A percentile compares a stretch with the other conserved stretches of the same genome.
phyloP scores from a whole-genome alignment of 2,888 invertebrate genomes.

The Mesopsocus fuscifrons region DNA sequence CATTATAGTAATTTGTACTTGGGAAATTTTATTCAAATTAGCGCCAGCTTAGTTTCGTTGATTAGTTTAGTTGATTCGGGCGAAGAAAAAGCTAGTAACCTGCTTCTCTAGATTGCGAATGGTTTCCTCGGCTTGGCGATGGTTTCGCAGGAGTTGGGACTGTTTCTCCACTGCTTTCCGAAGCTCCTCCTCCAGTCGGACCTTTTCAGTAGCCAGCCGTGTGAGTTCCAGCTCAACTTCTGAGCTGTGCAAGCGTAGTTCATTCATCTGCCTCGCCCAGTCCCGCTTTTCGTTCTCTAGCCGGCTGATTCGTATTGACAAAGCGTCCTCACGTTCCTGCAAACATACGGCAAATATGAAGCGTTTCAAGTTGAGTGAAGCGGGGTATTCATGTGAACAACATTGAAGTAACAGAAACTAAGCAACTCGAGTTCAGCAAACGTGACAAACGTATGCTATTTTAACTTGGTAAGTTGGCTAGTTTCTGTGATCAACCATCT shows the following conservation, averaged over 20 bases:
- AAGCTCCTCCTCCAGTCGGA: slow-evolving; percentile 42
- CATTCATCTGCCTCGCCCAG: slow-evolving; percentile 31
- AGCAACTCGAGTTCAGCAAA: too few species aligned
- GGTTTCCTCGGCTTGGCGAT: slow-evolving; percentile 24
- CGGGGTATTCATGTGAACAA: too few species aligned
- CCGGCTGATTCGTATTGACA: slow-evolving; percentile 17
- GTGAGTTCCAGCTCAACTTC: slow-evolving; percentile 54
- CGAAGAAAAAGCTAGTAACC: slow-evolving; percentile 16
- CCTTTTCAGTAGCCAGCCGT: slow-evolving; percentile 47
- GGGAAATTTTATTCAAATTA: too few species aligned
- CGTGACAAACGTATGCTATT: too few species aligned
- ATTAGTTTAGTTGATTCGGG: too few species aligned
- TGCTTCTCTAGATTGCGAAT: slow-evolving; percentile 11
- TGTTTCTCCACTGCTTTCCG: slow-evolving; percentile 28
- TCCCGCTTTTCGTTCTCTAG: slow-evolving; percentile 21
- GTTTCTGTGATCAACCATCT: too few species aligned
- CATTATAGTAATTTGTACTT: too few species aligned
- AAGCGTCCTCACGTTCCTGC: background rate
- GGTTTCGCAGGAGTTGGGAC: slow-evolving; percentile 27
- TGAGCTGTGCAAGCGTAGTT: slow-evolving; percentile 51
- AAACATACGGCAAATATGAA: too few species aligned
- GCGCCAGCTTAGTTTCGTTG: too few species aligned
- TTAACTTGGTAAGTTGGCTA: too few species aligned
- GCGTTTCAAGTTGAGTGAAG: too few species aligned
- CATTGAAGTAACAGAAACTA: too few species aligned